Percentiles rank a stretch among this genome's conserved stretches.
These are phyloP conservation scores for Poeciliopsis paucimaculata DNA, from an alignment of 2,797 vertebrate species.

Conservation along the genomic window DNA sequence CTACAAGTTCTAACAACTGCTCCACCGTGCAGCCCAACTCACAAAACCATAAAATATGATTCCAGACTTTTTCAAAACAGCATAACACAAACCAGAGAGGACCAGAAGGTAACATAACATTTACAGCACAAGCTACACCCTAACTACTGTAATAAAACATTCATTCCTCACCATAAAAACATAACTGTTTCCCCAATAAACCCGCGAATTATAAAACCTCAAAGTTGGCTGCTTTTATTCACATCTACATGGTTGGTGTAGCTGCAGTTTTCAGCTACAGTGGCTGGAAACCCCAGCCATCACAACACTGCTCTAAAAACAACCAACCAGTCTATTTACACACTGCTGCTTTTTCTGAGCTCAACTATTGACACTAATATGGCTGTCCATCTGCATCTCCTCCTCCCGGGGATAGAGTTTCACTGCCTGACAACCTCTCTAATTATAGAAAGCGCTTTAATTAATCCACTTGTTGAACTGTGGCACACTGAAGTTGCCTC, in stretches of 20 bases:
- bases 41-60: background rate
- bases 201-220: background rate
- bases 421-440: slow-evolving; percentile 54
- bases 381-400: slow-evolving; percentile 28
- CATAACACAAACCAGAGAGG: background rate
- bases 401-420: slow-evolving; percentile 51
- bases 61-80: background rate
- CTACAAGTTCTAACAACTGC: background rate
- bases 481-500: slow-evolving; percentile 27
- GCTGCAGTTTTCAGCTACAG: slow-evolving; percentile 22
- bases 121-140: background rate
- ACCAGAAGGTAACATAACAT: background rate
- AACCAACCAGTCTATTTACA: slow-evolving; percentile 61
- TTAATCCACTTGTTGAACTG: slow-evolving; percentile 62
- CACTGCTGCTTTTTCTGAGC: slow-evolving; percentile 37
- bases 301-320: slow-evolving; percentile 60
- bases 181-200: slow-evolving; percentile 3
- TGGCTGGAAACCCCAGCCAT: slow-evolving; percentile 25
- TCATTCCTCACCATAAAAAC: background rate
- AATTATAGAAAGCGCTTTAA: slow-evolving; percentile 71
- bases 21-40: background rate
- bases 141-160: background rate
- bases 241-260: background rate
- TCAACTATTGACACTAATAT: slow-evolving; percentile 26
- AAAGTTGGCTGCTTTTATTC: slow-evolving; percentile 23